These are phyloP conservation scores for Drosophila melanocephala DNA, from an alignment of 2,888 invertebrate genomes.

Conservation along the genomic window DNA sequence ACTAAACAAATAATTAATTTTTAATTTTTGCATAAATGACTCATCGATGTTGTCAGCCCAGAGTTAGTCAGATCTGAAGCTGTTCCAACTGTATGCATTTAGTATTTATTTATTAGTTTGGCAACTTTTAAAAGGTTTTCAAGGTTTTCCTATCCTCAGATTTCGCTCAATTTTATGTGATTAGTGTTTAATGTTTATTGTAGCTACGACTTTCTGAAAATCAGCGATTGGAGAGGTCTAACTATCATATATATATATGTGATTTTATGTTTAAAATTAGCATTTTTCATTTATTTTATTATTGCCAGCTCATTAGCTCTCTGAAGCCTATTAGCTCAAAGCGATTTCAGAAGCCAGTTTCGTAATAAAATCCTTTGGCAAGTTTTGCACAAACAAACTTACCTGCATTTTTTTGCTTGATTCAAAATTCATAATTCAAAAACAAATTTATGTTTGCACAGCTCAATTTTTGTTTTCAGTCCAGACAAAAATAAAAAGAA, in stretches of 20 bases:
- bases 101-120: slow-evolving; percentile 1
- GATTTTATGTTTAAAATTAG: not conserved
- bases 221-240: not conserved
- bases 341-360: slow-evolving; percentile 41
- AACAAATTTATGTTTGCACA: slow-evolving; percentile 55
- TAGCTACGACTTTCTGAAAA: not conserved
- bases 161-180: not conserved
- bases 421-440: slow-evolving; percentile 49
- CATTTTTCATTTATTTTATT: slow-evolving; percentile 4
- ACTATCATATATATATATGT: not conserved
- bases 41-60: slow-evolving; percentile 25
- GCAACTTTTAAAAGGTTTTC: not conserved
- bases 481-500: slow-evolving; percentile 13
- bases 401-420: slow-evolving; percentile 5
- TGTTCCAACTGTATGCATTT: not conserved
- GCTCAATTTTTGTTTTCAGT: slow-evolving; percentile 45
- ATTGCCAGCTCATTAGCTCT: slow-evolving; percentile 24
- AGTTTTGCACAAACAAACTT: slow-evolving; percentile 32
- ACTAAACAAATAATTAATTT: slow-evolving; percentile 1
- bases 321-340: slow-evolving; percentile 51
- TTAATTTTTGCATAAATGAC: slow-evolving; percentile 32
- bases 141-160: not conserved
- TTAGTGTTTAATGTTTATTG: not conserved
- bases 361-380: slow-evolving; percentile 46
- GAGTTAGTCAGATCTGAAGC: slow-evolving; percentile 21